Conservation (phyloP, 2,113 vertebrate genomes). For the Hylia prasina region DNA sequence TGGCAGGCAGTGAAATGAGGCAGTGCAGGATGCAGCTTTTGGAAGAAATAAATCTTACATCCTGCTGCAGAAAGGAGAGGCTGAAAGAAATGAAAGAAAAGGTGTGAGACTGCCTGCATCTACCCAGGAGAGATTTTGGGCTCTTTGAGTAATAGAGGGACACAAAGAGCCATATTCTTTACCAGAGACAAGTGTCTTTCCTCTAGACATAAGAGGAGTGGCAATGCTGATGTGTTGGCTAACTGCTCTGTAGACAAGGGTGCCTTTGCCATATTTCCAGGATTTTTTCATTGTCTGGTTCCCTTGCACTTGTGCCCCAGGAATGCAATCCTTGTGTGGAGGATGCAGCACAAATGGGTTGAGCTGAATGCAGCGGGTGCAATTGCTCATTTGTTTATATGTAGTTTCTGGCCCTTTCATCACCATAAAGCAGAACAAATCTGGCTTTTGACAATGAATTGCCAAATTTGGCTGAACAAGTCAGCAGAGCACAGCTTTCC, state of each 20-base stretch:
- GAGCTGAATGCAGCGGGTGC: neutral
- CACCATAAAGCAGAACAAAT: slow-evolving; percentile 15
- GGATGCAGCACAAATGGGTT: neutral
- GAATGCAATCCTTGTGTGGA: neutral
- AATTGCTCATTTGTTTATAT: neutral
- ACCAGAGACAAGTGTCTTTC: neutral
- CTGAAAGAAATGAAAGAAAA: neutral
- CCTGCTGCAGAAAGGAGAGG: neutral
- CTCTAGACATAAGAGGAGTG: neutral
- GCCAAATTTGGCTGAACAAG: neutral
- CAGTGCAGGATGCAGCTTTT: neutral
- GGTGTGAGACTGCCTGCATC: neutral
- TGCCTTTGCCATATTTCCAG: neutral
- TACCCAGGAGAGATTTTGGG: neutral
- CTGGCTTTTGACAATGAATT: neutral
- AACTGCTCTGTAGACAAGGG: neutral
- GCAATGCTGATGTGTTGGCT: neutral
- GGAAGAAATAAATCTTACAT: neutral
- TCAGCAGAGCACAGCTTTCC: neutral
- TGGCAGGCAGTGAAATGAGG: neutral
- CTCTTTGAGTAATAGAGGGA: neutral
- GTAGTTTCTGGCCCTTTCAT: slow-evolving; percentile 9
- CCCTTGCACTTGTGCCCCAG: neutral
- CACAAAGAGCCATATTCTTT: neutral
- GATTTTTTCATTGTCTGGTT: neutral